Evolutionary conservation across 1,140 invertebrate genomes (phyloP), one percentile per base, ranked within the genome.

Genomic region (Drosophila rufa): DNA sequence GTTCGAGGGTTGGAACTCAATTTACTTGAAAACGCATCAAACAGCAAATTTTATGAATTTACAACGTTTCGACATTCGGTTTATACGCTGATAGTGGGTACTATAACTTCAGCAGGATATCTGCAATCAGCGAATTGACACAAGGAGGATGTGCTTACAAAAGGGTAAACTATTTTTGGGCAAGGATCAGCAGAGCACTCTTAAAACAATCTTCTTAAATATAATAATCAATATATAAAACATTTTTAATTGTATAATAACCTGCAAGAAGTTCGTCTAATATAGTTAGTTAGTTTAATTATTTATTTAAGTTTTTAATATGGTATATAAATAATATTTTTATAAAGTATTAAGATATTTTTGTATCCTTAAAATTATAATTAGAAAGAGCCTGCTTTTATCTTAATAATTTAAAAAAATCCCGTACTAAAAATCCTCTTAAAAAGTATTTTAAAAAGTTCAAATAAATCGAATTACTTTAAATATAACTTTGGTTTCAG

Each of bases 21-120:
- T 89, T 89, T 89, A 90, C 85, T 90, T 89, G 85, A 85, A 89
- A 89, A 89, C 85, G 85, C 85, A 89, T 89, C 85, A 90, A 89
- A 89, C 85, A 89, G 85, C 85, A 89, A 89, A 89, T 89, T 89
- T 89, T 89, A 89, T 89, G 85, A 89, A 89, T 89, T 89, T 89
- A 89, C 85, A 89, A 90, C 85, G 81, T 85, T 89, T 89, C 85
- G 79, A 75, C 80, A 60, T 75, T 86, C 67, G 58, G 51, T 47
- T 27, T 25, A n/a, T 60, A 65, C 75, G 6, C 43, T 45, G 17
- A n/a, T 43, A 50, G n/a, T 25, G 45, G 43, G 62, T 55, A 58
- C 30, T 12, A 17, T 5, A 6, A n/a, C 12, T 48, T 27, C 3
- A 5, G 46, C 4, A 3, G 6, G 6, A 11, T 14, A 3, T 56